Evolutionary conservation across 2,888 invertebrate genomes (phyloP), one percentile per base, ranked within the genome.

Genomic region (Dascillus cervinus): DNA sequence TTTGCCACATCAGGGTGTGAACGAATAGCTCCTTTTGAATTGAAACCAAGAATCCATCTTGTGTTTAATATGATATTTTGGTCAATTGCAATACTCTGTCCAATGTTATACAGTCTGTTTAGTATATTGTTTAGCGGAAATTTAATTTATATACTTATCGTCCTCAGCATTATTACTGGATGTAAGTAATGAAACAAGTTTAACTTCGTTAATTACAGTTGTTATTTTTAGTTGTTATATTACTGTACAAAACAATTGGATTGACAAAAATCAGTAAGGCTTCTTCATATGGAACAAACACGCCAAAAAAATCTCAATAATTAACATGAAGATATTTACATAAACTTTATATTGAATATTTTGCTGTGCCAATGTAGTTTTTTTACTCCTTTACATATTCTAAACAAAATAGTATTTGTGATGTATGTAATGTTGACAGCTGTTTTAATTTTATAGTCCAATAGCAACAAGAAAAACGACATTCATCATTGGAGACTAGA

Each of bases 241-340:
- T 86, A 13, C 75, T 89, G 64, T 77, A 82, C 53, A 82, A 83
- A 61, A 77, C 83, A 24, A 83, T 90, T 51, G 82, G 82, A 29
- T 80, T 85, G 77, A 84, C 88, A 2, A 79, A 87, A 65, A 87
- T 88, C 49, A 84, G 82, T 56, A 82, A 84, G 64, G 83, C 79
- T 20, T 89, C 89, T 13, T 81, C 80, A 3, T 90, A 89, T 58
- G 89, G 89, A 41, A 68, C 73, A 29, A 72, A 67, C 41, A 71
- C 72, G 37, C 68, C 71, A 47, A 74, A 72, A 57, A 66, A 67
- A 46, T 50, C 41, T 30, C 52, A 63, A 34, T 65, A 47, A 47
- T 21, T 17, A 17, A 17, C 4, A 8, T 17, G 17, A n/a, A n/a
- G n/a, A n/a, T n/a, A n/a, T n/a, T n/a, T n/a, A n/a, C n/a, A n/a